These are phyloP conservation scores for Lysandra coridon DNA, from an alignment of 2,888 invertebrate species.

Conservation along the genomic window DNA sequence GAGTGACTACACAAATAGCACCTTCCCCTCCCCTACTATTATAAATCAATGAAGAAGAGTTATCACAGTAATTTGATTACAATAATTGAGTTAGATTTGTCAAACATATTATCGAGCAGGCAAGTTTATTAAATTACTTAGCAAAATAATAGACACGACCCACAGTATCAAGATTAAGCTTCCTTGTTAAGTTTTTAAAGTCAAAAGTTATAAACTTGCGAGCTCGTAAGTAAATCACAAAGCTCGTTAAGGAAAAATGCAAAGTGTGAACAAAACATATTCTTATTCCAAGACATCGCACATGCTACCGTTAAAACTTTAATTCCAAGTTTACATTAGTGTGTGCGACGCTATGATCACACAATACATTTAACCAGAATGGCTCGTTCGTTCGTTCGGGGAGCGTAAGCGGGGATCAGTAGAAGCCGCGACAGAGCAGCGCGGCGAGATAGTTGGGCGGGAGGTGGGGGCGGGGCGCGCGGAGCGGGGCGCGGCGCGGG, in stretches of 20 bases:
- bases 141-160: background rate
- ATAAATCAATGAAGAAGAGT: background rate
- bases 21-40: too few relatives aligned
- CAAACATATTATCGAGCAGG: background rate
- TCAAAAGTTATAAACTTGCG: background rate
- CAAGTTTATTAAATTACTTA: background rate
- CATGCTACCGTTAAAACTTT: background rate
- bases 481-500: constrained; percentile 47
- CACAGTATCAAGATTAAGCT: background rate
- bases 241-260: background rate
- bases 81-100: background rate
- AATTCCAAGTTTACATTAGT: background rate
- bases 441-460: constrained; percentile 74
- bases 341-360: background rate
- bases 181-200: background rate
- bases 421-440: constrained; percentile 73
- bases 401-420: constrained; percentile 48
- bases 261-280: background rate
- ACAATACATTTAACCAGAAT: background rate
- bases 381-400: constrained; percentile 8
- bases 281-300: background rate
- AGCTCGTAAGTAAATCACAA: background rate
- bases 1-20: too few relatives aligned
- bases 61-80: background rate
- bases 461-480: constrained; percentile 58